Evolutionary conservation across 2,888 invertebrate species (phyloP).

Genomic region (Athalia rosae): DNA sequence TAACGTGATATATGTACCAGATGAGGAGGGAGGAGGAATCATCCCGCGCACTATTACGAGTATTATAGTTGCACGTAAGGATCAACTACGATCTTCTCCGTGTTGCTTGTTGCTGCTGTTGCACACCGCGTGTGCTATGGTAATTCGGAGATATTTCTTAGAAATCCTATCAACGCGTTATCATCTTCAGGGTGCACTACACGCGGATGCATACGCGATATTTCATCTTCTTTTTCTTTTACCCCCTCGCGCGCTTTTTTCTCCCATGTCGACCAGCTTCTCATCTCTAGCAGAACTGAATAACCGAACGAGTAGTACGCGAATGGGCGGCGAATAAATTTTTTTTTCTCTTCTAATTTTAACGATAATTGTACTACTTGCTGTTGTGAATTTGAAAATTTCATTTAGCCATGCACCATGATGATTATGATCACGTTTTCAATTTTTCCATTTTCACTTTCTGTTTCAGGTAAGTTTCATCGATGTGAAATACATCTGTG

Average conservation of each 20-base stretch:
- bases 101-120: neutral
- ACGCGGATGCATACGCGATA: neutral
- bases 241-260: too few relatives aligned
- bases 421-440: slow-evolving; percentile 32
- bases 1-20: too few relatives aligned
- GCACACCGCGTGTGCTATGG: slow-evolving; percentile 8
- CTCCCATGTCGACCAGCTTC: neutral
- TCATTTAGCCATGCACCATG: neutral
- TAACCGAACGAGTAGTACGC: neutral
- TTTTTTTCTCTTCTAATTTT: neutral
- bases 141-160: slow-evolving; percentile 32
- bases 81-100: slow-evolving; percentile 25
- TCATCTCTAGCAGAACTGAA: neutral
- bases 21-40: neutral
- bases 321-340: neutral
- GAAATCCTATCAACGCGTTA: slow-evolving; percentile 25
- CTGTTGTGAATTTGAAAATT: neutral
- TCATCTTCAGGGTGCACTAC: neutral
- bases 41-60: slow-evolving; percentile 24
- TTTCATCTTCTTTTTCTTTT: too few relatives aligned
- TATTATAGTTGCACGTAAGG: slow-evolving; percentile 16
- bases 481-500: neutral
- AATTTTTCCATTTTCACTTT: slow-evolving; percentile 41
- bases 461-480: slow-evolving; percentile 56
- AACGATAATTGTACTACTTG: neutral